Base-by-base conservation (phyloP, 1,140 invertebrate species). In the Leptonema lineaticorne region DNA sequence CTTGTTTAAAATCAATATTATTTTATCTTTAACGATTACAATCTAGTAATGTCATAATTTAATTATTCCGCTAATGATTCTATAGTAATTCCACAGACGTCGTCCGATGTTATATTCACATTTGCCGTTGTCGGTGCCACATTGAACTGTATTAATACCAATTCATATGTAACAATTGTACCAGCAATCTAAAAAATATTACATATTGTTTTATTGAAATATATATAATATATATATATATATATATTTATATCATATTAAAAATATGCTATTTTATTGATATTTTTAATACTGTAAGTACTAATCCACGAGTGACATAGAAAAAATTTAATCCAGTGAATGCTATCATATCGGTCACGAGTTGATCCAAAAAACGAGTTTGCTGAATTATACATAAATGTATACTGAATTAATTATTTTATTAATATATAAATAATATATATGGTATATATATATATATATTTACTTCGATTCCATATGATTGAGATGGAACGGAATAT, bases 151-250 rank as follows among this genome's bases (percentile, higher is more conserved):
- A 71, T 63, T 57, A 71, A 29, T 28, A 72, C 71, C 11, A 89
- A 74, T 75, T 88, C 87, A 69, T 88, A 88, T 0, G 87, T 88
- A 0, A 88, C 85, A 45, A 88, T 87, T 1, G 87, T 88, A 28
- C 87, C 86, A 48, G 86, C 86, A 62, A 73, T 73, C 71, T 73
- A 18, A 64, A 64, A 46, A 28, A 45, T 45, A 45, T 45, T 6
- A 45, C 11, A n/a, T n/a, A n/a, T n/a, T 6, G 4, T 45, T 14
- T 6, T 2, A 7, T 53, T 53, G 20, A 50, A 20, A n/a, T n/a
- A n/a, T n/a, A n/a, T n/a, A n/a, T n/a, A n/a, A n/a, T n/a, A n/a
- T n/a, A n/a, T n/a, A n/a, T n/a, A n/a, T n/a, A n/a, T n/a, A n/a
- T n/a, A n/a, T n/a, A n/a, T n/a, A n/a, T n/a, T n/a, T n/a, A n/a